These are phyloP conservation scores for Acleris sparsana DNA, from an alignment of 2,888 invertebrate species.

Conservation along the genomic window DNA sequence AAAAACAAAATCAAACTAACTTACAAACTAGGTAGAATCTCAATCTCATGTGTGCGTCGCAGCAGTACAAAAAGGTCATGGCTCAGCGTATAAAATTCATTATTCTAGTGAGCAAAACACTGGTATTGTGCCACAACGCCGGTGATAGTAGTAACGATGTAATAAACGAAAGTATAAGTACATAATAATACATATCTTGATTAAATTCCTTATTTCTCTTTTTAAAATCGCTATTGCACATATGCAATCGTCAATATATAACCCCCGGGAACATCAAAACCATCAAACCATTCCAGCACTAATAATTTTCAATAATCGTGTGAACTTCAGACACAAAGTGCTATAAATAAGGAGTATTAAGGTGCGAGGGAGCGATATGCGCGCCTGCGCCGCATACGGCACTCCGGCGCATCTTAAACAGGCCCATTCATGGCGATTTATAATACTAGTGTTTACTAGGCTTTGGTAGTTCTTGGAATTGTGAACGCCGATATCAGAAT, in stretches of 20 bases:
- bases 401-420: conserved; percentile 40
- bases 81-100: too few species aligned
- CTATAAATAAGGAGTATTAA: conserved; percentile 56
- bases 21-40: too few species aligned
- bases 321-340: conserved; percentile 51
- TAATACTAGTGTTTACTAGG: conserved; percentile 54
- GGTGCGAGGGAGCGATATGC: conserved; percentile 44
- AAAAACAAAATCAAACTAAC: too few species aligned
- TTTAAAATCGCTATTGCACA: too few species aligned
- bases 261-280: conserved; percentile 22
- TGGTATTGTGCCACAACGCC: too few species aligned
- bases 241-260: not conserved
- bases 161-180: too few species aligned
- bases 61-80: too few species aligned
- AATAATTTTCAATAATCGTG: conserved; percentile 44
- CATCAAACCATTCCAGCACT: conserved; percentile 3
- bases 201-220: too few species aligned
- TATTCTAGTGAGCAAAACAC: too few species aligned
- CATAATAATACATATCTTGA: too few species aligned
- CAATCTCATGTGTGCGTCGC: too few species aligned
- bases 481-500: conserved; percentile 15
- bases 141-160: too few species aligned
- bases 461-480: conserved; percentile 56
- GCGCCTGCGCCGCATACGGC: conserved; percentile 19
- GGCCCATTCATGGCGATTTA: conserved; percentile 73